Percentiles rank a stretch among this genome's conserved stretches.
These are phyloP conservation scores for Gryon sp. DNA, from an alignment of 1,140 invertebrate genomes.

Conservation along the genomic window DNA sequence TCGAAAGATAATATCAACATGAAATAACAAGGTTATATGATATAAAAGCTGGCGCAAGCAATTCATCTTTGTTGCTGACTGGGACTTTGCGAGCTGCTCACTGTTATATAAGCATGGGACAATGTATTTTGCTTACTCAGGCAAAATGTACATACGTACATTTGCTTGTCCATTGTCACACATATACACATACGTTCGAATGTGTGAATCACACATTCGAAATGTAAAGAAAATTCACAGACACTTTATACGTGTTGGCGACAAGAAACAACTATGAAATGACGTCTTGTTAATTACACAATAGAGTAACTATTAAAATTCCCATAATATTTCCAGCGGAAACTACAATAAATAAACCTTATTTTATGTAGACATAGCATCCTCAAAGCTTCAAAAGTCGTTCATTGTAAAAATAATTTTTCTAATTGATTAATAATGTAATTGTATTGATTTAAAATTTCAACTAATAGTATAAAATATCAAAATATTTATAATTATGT, in stretches of 20 bases:
- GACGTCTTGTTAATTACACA: slow-evolving; percentile 36
- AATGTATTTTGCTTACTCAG: slow-evolving; percentile 49
- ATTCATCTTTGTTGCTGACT: slow-evolving; percentile 53
- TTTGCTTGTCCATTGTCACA: slow-evolving; percentile 46
- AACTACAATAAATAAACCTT: slow-evolving; percentile 1
- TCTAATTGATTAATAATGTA: too few species aligned
- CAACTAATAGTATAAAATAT: too few species aligned
- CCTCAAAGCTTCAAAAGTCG: too few species aligned
- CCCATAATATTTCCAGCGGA: too few species aligned
- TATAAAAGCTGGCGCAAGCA: slow-evolving; percentile 52
- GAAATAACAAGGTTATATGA: slow-evolving; percentile 39
- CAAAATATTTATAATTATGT: too few species aligned
- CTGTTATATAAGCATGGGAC: slow-evolving; percentile 31
- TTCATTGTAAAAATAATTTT: too few species aligned
- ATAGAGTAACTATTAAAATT: neutral
- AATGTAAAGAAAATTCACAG: slow-evolving; percentile 39
- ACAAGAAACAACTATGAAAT: slow-evolving; percentile 23
- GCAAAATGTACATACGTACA: slow-evolving; percentile 37
- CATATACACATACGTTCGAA: slow-evolving; percentile 23
- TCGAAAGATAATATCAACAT: slow-evolving; percentile 15
- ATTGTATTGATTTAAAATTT: too few species aligned
- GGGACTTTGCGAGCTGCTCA: slow-evolving; percentile 35
- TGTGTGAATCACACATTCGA: slow-evolving; percentile 3
- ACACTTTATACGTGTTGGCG: slow-evolving; percentile 11
- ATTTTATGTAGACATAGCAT: too few species aligned